A percentile compares a stretch with the other conserved stretches of the same genome.
Conservation (phyloP, 2,113 vertebrate species). For the Hymenochirus boettgeri region DNA sequence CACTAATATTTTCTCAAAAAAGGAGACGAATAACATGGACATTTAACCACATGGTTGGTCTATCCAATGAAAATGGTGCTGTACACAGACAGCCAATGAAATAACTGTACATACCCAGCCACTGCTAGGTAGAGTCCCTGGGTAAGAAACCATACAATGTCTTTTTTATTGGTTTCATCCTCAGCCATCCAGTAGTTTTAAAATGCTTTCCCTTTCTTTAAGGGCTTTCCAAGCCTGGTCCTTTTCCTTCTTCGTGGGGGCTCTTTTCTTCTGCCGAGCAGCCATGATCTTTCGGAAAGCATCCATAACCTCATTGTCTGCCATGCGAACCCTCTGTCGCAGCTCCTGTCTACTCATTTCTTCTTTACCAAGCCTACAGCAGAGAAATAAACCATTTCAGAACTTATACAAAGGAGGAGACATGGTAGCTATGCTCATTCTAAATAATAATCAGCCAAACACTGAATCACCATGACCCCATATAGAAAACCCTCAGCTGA, state of each 20-base stretch:
- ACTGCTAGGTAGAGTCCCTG: neutral
- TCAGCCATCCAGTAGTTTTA: slow-evolving; percentile 88
- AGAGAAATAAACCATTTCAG: neutral
- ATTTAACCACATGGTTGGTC: too few species aligned
- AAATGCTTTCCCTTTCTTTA: slow-evolving; percentile 93
- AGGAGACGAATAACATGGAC: too few species aligned
- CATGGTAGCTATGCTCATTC: too few species aligned
- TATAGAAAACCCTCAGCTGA: too few species aligned
- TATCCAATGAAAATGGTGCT: neutral
- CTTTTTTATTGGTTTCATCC: neutral
- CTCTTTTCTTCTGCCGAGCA: slow-evolving; percentile 94
- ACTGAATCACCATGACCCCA: too few species aligned
- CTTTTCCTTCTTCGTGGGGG: slow-evolving; percentile 95
- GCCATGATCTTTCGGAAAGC: slow-evolving; percentile 99
- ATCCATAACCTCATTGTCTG: slow-evolving; percentile 96
- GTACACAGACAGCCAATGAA: too few species aligned
- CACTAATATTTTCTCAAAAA: too few species aligned
- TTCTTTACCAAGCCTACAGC: slow-evolving; percentile 82
- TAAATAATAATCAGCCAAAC: too few species aligned
- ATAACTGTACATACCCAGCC: neutral
- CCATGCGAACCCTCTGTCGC: slow-evolving; percentile 88
- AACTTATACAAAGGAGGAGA: too few species aligned
- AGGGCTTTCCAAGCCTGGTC: slow-evolving; percentile 96
- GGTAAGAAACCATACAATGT: neutral
- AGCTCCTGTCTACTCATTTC: slow-evolving; percentile 93